Conservation (phyloP, 2,113 vertebrate genomes). For the Phylloscopus trochiloides region DNA sequence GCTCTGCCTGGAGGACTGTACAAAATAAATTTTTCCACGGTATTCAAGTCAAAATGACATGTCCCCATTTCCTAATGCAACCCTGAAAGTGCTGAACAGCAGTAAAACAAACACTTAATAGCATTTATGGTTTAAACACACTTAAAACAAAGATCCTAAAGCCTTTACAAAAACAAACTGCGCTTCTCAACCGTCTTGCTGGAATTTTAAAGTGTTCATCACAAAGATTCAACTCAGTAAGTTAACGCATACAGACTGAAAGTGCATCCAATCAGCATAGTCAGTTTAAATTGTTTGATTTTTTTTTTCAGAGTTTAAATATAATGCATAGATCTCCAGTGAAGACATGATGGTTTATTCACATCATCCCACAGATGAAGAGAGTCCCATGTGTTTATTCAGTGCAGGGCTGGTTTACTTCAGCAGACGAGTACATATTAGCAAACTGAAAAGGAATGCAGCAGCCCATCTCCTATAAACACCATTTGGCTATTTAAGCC, state of each 20-base stretch:
- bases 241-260: neutral
- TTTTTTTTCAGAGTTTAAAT: neutral
- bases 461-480: slow-evolving; percentile 43
- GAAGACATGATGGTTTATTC: neutral
- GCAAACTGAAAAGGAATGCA: slow-evolving; percentile 54
- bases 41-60: neutral
- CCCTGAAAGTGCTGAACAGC: neutral
- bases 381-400: neutral
- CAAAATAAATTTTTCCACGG: neutral
- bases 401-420: neutral
- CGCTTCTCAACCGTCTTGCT: neutral
- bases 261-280: neutral
- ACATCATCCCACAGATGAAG: neutral
- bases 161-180: neutral
- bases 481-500: slow-evolving; percentile 52
- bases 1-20: neutral
- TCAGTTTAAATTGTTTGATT: neutral
- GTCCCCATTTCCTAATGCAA: neutral
- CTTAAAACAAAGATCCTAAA: neutral
- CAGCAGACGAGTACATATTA: neutral
- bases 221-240: neutral
- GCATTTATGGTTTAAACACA: neutral
- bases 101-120: neutral
- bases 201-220: neutral
- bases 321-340: neutral